Conservation (phyloP, 2,888 invertebrate species). For the Caenorhabditis zanzibari region DNA sequence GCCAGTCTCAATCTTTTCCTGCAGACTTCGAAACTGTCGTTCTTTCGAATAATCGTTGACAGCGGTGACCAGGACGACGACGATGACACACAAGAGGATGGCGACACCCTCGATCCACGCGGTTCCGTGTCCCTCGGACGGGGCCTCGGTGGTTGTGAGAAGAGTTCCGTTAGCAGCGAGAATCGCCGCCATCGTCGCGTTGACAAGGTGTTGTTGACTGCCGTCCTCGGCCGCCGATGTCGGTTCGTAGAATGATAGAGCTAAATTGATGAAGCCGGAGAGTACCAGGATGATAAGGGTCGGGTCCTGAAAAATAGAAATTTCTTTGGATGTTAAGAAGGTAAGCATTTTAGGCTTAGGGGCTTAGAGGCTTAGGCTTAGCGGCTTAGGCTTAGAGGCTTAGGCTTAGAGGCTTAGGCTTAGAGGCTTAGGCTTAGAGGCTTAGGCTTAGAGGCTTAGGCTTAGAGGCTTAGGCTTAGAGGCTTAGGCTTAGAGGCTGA, state of each 20-base stretch:
- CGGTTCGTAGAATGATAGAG: slow-evolving; percentile 82
- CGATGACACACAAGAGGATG: slow-evolving; percentile 85
- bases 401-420: too few species aligned
- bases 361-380: too few species aligned
- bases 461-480: too few species aligned
- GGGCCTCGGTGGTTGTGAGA: slow-evolving; percentile 53
- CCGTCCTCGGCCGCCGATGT: slow-evolving; percentile 61
- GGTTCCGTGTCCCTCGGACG: slow-evolving; percentile 84
- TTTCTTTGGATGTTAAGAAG: neutral
- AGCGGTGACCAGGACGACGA: slow-evolving; percentile 86
- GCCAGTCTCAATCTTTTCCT: slow-evolving; percentile 92
- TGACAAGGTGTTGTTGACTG: slow-evolving; percentile 37
- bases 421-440: too few species aligned
- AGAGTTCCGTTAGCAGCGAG: slow-evolving; percentile 36
- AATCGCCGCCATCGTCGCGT: slow-evolving; percentile 47
- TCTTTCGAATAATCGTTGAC: slow-evolving; percentile 86
- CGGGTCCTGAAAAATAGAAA: slow-evolving; percentile 76
- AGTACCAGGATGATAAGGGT: slow-evolving; percentile 82
- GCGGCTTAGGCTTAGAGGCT: too few species aligned
- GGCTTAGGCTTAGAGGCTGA: too few species aligned
- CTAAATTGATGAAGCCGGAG: slow-evolving; percentile 81
- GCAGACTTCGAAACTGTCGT: slow-evolving; percentile 85
- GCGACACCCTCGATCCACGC: slow-evolving; percentile 86
- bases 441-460: too few species aligned
- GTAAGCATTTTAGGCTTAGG: too few species aligned